These are phyloP conservation scores for Trisateles emortualis DNA, from an alignment of 2,888 invertebrate species.

Conservation along the genomic window DNA sequence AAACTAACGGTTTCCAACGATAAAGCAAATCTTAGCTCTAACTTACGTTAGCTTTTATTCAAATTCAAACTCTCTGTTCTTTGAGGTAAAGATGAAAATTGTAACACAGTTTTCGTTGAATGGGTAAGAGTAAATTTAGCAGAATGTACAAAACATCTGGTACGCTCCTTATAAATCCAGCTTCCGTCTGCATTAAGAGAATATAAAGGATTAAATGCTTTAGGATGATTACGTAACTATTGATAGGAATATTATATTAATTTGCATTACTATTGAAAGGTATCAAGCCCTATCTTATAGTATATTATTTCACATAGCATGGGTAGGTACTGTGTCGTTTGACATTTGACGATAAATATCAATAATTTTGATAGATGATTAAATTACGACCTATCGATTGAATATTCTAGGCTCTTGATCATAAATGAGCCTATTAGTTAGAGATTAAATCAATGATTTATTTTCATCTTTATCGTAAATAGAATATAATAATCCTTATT, in stretches of 20 bases:
- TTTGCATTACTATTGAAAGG: neutral
- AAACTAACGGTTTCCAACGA: conserved; percentile 21
- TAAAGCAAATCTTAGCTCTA: conserved; percentile 36
- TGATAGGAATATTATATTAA: conserved; percentile 13
- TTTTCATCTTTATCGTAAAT: too few species aligned
- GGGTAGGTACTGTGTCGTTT: too few species aligned
- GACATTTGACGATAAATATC: too few species aligned
- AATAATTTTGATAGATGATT: too few species aligned
- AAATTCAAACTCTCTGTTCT: conserved; percentile 12
- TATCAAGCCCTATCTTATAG: too few species aligned
- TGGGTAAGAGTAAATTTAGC: conserved; percentile 39
- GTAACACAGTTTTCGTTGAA: neutral
- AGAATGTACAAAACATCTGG: conserved; percentile 50
- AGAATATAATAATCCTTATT: too few species aligned
- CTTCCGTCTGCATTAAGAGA: conserved; percentile 48
- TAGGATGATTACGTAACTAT: conserved; percentile 28
- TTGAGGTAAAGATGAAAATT: conserved; percentile 16
- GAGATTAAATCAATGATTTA: too few species aligned
- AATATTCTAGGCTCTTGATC: too few species aligned
- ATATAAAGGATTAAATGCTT: conserved; percentile 45
- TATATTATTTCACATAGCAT: too few species aligned
- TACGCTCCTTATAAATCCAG: conserved; percentile 47
- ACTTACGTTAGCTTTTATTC: conserved; percentile 24
- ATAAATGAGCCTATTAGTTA: too few species aligned
- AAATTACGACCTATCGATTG: too few species aligned